These are phyloP conservation scores for Chamaedrilus cognettii DNA, from an alignment of 2,888 invertebrate species.

Conservation along the genomic window DNA sequence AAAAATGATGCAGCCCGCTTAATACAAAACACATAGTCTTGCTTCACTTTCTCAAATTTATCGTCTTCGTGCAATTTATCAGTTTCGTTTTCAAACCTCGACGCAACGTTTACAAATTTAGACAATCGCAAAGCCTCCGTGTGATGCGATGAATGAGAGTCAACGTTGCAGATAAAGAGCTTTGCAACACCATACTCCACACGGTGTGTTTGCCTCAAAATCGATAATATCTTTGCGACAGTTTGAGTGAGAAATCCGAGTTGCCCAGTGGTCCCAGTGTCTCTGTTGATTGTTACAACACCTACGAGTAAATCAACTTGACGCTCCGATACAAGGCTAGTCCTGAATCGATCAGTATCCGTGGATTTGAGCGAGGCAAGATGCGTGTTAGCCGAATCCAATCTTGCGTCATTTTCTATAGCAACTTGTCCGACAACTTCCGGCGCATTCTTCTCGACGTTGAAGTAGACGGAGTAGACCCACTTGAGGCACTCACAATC, in stretches of 20 bases:
- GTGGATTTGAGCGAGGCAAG: not conserved
- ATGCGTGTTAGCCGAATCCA: not conserved
- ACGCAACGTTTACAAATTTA: not conserved
- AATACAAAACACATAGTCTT: slow-evolving; percentile 53
- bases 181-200: not conserved
- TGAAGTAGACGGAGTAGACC: not conserved
- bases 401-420: not conserved
- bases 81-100: not conserved
- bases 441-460: not conserved
- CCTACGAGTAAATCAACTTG: not conserved
- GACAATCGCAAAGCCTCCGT: not conserved
- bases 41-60: slow-evolving; percentile 52
- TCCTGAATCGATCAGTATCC: no score
- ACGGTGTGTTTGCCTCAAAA: not conserved
- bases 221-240: not conserved
- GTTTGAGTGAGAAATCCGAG: not conserved
- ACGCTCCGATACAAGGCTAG: no score
- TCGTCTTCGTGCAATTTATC: not conserved
- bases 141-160: not conserved
- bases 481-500: not conserved
- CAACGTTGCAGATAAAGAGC: not conserved
- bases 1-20: slow-evolving; percentile 42
- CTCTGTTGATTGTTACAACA: not conserved
- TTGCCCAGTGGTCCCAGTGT: not conserved
- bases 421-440: not conserved